phyloP scores from a whole-genome alignment of 2,888 invertebrate genomes.

The Tinea trinotella region DNA sequence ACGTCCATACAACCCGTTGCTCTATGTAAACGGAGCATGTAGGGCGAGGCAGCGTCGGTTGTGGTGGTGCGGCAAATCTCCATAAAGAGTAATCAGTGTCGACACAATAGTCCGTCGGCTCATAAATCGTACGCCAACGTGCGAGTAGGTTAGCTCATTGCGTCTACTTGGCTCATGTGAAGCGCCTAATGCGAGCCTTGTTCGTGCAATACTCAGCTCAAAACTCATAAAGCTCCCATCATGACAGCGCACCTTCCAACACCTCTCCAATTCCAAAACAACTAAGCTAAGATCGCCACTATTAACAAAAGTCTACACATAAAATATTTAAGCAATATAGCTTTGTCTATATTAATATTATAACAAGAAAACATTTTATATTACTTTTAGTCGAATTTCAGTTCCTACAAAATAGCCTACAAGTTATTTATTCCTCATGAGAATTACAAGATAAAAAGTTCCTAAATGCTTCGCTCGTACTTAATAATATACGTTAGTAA shows the following conservation, averaged over 20 bases:
- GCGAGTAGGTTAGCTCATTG: slow-evolving; percentile 27
- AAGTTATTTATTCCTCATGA: background rate
- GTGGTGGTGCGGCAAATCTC: slow-evolving; percentile 45
- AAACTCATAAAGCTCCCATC: background rate
- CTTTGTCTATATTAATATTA: no score
- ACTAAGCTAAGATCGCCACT: no score
- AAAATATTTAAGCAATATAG: background rate
- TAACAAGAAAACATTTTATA: background rate
- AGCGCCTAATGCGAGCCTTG: background rate
- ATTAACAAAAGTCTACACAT: background rate
- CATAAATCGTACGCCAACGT: slow-evolving; percentile 54
- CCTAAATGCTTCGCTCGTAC: slow-evolving; percentile 13
- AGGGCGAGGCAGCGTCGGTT: slow-evolving; percentile 20
- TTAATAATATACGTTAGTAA: slow-evolving; percentile 13
- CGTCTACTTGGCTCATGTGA: slow-evolving; percentile 5
- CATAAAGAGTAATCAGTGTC: slow-evolving; percentile 67
- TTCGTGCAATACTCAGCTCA: background rate
- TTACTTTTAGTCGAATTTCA: background rate
- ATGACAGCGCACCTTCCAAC: background rate
- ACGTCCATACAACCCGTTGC: slow-evolving; percentile 68
- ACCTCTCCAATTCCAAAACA: no score
- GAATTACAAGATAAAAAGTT: slow-evolving; percentile 8
- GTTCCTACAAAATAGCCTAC: background rate
- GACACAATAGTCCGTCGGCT: slow-evolving; percentile 49
- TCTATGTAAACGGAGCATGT: slow-evolving; percentile 49